Evolutionary conservation across 2,797 vertebrate species (phyloP), one percentile per base, ranked within the genome.

Genomic region (Platyrinchus mystaceus): DNA sequence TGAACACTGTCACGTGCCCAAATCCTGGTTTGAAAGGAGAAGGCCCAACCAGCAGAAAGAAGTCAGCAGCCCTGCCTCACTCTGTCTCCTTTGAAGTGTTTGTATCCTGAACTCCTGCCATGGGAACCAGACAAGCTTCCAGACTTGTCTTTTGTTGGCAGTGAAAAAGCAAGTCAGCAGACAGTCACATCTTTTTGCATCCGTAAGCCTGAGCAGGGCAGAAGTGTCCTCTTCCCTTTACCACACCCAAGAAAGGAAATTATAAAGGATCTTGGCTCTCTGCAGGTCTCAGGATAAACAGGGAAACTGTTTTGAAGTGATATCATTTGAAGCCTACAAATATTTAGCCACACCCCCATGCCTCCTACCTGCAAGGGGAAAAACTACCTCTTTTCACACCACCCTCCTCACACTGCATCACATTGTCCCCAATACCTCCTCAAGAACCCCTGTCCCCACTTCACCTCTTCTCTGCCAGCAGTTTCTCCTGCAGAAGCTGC

Each of bases 391-490:
- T 73, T 90, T 73, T 85, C n/a, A 39, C 27, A 43, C 22, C 27
- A 97, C 97, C 80, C 98, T 98, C 97, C 98, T 50, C 97, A 97
- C 8, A 98, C 97, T 1, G 98, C 98, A 89, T 98, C 88, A 14
- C 98, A 97, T 95, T 60, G 11, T 39, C 41, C 27, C 53, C 41
- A 77, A 16, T n/a, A 47, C 7, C 14, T 27, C n/a, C 1, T 4
- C 19, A 55, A 77, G 19, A 55, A 44, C 8, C 26, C 5, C 59
- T 73, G 49, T 13, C 37, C 71, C 20, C 53, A 52, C 19, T 97
- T 98, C 92, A 99, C 99, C 98, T 99, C 46, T 98, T 98, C 14
- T 99, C 98, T 4, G 99, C 98, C 93, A 98, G 97, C 39, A 98
- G 98, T 96, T 99, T 99, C 97, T 99, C 99, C 73, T 97, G 96